Percentiles rank a stretch among this genome's conserved stretches.
Conservation (phyloP, 2,113 vertebrate species). For the Psophia crepitans region DNA sequence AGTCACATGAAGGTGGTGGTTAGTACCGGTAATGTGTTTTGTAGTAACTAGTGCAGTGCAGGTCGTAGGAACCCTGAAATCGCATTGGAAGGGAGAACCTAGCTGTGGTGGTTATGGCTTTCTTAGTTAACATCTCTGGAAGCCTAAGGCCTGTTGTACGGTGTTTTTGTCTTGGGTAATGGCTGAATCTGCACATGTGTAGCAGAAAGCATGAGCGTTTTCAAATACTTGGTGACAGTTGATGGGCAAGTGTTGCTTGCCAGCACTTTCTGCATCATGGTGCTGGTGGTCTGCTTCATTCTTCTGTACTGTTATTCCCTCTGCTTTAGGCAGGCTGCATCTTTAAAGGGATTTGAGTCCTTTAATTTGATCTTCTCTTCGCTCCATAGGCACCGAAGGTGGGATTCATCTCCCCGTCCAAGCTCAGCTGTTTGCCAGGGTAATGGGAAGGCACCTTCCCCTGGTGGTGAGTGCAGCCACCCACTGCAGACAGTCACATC, state of each 20-base stretch:
- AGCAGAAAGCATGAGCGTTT: not conserved
- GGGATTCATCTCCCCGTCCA: not conserved
- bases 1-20: not conserved
- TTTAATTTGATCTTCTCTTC: not conserved
- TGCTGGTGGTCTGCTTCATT: not conserved
- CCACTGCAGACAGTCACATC: not conserved
- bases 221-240: not conserved
- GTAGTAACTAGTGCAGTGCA: not conserved
- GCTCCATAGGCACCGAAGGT: not conserved
- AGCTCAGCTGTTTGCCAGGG: not conserved
- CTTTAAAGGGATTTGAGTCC: not conserved
- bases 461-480: not conserved
- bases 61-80: not conserved
- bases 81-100: accelerated
- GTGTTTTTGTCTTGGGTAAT: not conserved
- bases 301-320: not conserved
- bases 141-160: not conserved
- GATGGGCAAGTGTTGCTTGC: not conserved
- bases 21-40: not conserved
- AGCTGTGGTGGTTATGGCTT: not conserved
- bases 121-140: accelerated
- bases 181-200: not conserved
- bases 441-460: not conserved
- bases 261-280: not conserved
- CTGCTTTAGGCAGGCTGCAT: not conserved